Conservation (phyloP, 2,113 vertebrate genomes). For the Pheucticus melanocephalus region DNA sequence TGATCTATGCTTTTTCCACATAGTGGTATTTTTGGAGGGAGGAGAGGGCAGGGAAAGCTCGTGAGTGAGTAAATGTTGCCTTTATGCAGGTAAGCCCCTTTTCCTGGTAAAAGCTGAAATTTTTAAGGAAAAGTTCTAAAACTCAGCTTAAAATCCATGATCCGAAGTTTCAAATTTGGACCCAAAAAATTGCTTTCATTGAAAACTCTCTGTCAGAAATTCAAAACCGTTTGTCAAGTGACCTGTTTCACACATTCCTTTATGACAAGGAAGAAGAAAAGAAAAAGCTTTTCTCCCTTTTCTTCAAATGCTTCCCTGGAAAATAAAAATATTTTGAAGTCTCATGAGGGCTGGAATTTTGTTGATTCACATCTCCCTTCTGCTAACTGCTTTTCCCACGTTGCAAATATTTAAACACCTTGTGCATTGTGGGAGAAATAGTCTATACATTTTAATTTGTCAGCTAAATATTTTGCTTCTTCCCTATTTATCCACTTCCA, state of each 20-base stretch:
- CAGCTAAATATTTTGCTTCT: neutral
- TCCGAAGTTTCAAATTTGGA: neutral
- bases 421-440: neutral
- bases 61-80: neutral
- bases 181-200: neutral
- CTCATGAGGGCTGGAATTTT: neutral
- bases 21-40: neutral
- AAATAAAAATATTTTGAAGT: constrained; percentile 1
- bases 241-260: neutral
- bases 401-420: neutral
- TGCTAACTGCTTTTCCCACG: neutral
- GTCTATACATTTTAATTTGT: neutral
- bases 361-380: neutral
- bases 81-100: neutral
- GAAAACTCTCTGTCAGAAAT: neutral
- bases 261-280: neutral
- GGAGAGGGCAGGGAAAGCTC: neutral
- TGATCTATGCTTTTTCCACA: neutral
- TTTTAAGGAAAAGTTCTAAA: neutral
- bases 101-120: neutral
- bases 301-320: neutral
- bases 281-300: neutral
- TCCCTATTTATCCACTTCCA: neutral
- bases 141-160: neutral
- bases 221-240: neutral